Percentiles rank a stretch among this genome's conserved stretches.
phyloP scores from a whole-genome alignment of 53 echinoderm and acorn worm species.

The Temnopleurus reevesii region DNA sequence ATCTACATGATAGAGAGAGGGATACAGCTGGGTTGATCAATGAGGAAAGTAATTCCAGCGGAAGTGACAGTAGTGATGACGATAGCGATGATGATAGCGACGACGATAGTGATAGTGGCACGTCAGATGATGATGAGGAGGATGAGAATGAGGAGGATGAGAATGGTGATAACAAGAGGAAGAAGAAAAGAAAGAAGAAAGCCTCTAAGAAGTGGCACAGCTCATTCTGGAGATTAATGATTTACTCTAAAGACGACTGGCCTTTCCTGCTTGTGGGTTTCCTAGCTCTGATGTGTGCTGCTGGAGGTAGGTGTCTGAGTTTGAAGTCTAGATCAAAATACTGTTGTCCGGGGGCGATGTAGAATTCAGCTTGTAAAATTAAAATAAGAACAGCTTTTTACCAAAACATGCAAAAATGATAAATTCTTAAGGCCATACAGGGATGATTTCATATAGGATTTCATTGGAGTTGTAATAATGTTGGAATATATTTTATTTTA shows the following conservation, averaged over 20 bases:
- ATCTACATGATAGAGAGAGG: neutral
- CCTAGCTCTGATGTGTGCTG: constrained; percentile 62
- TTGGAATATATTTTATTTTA: neutral
- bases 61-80: neutral
- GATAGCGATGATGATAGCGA: constrained; percentile 26
- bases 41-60: neutral
- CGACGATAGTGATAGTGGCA: neutral
- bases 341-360: no score
- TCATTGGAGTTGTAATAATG: neutral
- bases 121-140: neutral
- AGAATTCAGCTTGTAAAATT: no score
- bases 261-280: constrained; percentile 65
- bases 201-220: neutral
- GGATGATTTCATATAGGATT: no score
- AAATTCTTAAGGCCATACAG: neutral
- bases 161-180: neutral
- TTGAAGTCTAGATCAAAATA: no score
- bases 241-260: constrained; percentile 69
- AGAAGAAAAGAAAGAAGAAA: constrained; percentile 44
- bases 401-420: neutral
- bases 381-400: neutral
- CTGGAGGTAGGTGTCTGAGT: constrained; percentile 34
- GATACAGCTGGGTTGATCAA: neutral
- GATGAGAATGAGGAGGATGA: constrained; percentile 39
- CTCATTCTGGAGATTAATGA: constrained; percentile 54